These are phyloP conservation scores for Mimachlamys varia DNA, from an alignment of 2,888 invertebrate genomes.

Conservation along the genomic window DNA sequence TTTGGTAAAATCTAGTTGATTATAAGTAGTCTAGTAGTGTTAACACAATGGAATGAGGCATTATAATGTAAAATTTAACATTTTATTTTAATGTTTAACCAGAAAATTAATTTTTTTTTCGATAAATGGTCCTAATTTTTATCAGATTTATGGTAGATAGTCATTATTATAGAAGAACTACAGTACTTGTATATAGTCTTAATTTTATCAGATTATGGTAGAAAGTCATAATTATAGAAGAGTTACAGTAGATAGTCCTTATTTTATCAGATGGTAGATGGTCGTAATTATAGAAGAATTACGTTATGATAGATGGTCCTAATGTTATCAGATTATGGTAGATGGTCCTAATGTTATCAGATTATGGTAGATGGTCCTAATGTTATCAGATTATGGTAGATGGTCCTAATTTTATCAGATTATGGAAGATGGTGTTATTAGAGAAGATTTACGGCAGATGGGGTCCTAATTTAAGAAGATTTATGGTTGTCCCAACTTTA, in stretches of 20 bases:
- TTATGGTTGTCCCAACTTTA: neutral
- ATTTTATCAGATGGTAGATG: neutral
- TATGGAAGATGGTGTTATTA: neutral
- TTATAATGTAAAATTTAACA: too few relatives aligned
- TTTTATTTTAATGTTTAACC: too few relatives aligned
- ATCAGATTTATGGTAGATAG: neutral
- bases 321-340: neutral
- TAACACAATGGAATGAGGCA: too few relatives aligned
- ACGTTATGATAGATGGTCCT: neutral
- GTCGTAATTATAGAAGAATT: neutral
- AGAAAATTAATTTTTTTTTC: too few relatives aligned
- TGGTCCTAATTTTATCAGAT: neutral
- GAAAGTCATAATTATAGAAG: neutral
- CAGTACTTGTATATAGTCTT: neutral
- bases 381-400: neutral
- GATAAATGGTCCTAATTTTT: too few relatives aligned
- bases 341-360: neutral
- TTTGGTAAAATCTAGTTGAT: too few relatives aligned
- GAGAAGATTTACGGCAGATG: neutral
- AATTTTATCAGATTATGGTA: neutral
- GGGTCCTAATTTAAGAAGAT: neutral
- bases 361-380: neutral
- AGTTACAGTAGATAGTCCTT: neutral
- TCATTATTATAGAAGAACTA: neutral
- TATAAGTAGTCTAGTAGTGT: too few relatives aligned